Evolutionary conservation across 2,113 vertebrate genomes (phyloP).

Genomic region (Felis chaus): DNA sequence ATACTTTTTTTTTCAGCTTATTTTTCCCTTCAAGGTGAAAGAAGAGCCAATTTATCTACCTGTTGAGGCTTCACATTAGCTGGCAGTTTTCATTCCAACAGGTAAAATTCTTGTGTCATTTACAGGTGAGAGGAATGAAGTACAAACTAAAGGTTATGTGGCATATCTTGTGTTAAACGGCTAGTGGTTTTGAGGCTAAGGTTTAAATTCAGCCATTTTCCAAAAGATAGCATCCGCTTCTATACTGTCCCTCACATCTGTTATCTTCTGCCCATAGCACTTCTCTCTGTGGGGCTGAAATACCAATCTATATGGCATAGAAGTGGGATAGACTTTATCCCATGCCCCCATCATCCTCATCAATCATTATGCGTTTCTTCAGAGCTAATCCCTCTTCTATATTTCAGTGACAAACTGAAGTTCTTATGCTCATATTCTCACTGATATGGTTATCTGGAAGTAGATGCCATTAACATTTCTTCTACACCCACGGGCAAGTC

Average conservation of each 20-base stretch:
- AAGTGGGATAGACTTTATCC: background rate
- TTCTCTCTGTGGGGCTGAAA: background rate
- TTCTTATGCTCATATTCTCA: background rate
- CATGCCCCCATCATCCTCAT: background rate
- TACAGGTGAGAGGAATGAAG: background rate
- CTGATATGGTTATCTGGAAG: background rate
- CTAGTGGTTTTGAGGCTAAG: background rate
- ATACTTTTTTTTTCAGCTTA: background rate
- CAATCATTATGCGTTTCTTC: background rate
- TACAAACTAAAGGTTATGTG: background rate
- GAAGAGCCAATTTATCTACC: background rate
- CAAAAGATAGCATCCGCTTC: background rate
- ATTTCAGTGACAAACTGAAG: background rate
- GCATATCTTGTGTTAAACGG: background rate
- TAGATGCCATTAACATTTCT: background rate
- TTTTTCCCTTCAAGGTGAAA: background rate
- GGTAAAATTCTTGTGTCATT: background rate
- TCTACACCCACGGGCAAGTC: background rate
- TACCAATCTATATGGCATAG: no score
- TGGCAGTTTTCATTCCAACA: background rate
- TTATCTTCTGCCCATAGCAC: background rate
- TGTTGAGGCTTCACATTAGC: background rate
- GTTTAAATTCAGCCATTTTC: background rate
- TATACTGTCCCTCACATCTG: background rate
- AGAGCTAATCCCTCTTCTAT: background rate